phyloP scores from a whole-genome alignment of 1,140 invertebrate genomes.

The Nymphalis io region DNA sequence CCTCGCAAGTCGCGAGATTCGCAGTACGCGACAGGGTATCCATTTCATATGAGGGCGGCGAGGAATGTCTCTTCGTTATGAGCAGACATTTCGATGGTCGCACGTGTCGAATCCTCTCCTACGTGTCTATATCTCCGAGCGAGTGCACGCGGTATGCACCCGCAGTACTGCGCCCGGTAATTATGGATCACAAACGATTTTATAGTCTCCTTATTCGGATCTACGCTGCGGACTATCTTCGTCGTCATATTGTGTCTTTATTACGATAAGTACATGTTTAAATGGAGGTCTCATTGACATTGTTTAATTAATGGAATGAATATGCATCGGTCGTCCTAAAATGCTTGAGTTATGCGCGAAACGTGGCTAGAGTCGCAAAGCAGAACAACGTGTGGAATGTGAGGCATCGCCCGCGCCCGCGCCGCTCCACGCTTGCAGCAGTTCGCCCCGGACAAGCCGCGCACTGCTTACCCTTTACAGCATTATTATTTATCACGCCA shows the following conservation, averaged over 20 bases:
- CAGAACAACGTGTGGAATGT: neutral
- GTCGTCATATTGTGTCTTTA: neutral
- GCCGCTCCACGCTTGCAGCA: too few species aligned
- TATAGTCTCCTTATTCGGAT: neutral
- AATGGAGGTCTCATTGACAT: neutral
- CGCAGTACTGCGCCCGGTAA: slow-evolving; percentile 3
- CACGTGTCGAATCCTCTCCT: slow-evolving; percentile 8
- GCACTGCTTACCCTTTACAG: slow-evolving; percentile 15
- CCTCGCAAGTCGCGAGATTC: slow-evolving; percentile 9
- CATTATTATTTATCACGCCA: slow-evolving; percentile 4
- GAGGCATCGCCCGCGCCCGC: slow-evolving; percentile 8
- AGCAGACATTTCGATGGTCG: slow-evolving; percentile 11
- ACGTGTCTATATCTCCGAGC: slow-evolving; percentile 9
- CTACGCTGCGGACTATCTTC: neutral
- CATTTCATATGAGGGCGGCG: slow-evolving; percentile 33
- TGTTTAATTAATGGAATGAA: slow-evolving; percentile 21
- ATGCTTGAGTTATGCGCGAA: slow-evolving; percentile 11
- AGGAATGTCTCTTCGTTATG: slow-evolving; percentile 30
- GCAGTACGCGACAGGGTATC: slow-evolving; percentile 30
- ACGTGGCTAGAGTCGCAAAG: neutral
- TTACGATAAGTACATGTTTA: neutral
- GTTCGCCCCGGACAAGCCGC: neutral
- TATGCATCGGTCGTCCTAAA: slow-evolving; percentile 16
- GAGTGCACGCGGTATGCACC: too few species aligned
- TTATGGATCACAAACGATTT: slow-evolving; percentile 7